Evolutionary conservation across 2,888 invertebrate species (phyloP), one percentile per base, ranked within the genome.

Genomic region (Luffia ferchaultella): DNA sequence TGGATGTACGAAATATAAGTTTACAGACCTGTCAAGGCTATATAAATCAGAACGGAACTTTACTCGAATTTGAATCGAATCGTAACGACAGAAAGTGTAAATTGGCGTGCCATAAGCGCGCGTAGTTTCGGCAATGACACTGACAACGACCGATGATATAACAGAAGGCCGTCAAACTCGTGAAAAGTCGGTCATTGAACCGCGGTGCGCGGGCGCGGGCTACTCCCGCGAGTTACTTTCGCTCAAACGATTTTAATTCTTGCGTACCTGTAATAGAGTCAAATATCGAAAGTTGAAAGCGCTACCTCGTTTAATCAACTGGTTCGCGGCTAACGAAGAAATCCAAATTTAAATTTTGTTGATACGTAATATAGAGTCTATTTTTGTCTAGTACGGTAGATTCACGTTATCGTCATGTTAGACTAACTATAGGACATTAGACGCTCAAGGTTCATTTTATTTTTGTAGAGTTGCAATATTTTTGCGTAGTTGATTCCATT

Each of bases 161-260:
- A 83, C 79, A 76, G 70, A 76, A 75, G 76, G 78, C 82, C 80
- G 82, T 82, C 84, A 83, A 82, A 82, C 82, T 64, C 77, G 77
- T 80, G 82, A 83, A 84, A 84, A 84, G 70, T 82, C 83, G 84
- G 85, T 79, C 84, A 76, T 83, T 83, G 83, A 84, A 76, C 85
- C 70, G 72, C 64, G 62, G 58, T 56, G 64, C 69, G 74, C 70
- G 63, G 60, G 63, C 65, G 59, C 50, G 42, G 30, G 30, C 30
- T 30, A 30, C 3, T 7, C 5, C 30, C 30, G 30, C 30, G 59
- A 56, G 53, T 54, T 54, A 73, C 76, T 77, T 77, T 78, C 76
- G 74, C 70, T 76, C 70, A 58, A 62, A 70, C 78, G 65, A 79
- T 73, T 79, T 68, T 73, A 62, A 65, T 65, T 64, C 73, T 73